phyloP scores from a whole-genome alignment of 30 jellyfish, hydroid and myxozoan species.

The Aurelia coerulea region DNA sequence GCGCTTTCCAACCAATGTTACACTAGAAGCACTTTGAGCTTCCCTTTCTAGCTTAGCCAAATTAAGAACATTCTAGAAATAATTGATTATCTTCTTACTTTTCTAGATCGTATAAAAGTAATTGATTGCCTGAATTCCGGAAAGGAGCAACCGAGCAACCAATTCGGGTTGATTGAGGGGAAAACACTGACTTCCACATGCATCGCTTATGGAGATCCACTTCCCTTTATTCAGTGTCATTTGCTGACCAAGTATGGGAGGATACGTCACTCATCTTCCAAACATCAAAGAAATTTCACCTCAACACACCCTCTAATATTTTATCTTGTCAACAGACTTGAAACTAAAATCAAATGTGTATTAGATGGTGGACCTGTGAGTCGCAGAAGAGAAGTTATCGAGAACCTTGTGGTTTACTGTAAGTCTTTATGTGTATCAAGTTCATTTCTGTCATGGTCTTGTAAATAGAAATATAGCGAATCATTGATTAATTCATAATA shows the following conservation, averaged over 20 bases:
- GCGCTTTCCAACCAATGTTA: no score
- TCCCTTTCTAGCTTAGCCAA: no score
- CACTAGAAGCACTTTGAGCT: no score
- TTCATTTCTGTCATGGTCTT: background rate
- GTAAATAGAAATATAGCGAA: no score
- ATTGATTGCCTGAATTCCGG: constrained; percentile 10
- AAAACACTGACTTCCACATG: constrained; percentile 16
- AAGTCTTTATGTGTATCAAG: background rate
- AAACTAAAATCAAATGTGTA: constrained; percentile 14
- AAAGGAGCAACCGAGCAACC: background rate
- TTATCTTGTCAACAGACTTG: background rate
- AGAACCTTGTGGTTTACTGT: constrained; percentile 14
- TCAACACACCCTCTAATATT: background rate
- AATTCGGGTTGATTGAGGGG: constrained; percentile 14
- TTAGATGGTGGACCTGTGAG: constrained; percentile 19
- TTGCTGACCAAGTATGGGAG: no score
- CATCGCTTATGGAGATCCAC: constrained; percentile 26
- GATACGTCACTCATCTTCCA: no score
- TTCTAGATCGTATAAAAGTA: constrained; percentile 3
- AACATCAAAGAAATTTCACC: no score
- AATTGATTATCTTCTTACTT: background rate
- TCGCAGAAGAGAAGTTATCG: background rate
- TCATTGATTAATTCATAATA: no score
- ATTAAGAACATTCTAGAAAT: no score
- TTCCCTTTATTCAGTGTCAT: constrained; percentile 3